Base-by-base conservation (phyloP, 1,140 invertebrate genomes). In the Macrobrachium rosenbergii region DNA sequence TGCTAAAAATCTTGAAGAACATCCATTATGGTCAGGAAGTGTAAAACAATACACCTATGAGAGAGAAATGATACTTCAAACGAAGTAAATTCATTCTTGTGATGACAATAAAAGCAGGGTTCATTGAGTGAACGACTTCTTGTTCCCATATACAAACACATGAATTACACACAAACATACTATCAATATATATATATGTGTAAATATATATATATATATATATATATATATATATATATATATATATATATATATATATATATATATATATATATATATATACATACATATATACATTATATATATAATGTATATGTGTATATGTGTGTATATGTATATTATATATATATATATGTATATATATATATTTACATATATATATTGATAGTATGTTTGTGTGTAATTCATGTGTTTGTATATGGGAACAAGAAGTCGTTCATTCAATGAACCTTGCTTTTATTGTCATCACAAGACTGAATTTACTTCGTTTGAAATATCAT, bases 231-330 rank as follows among this genome's bases (percentile, higher is more conserved):
- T 67, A n/a, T n/a, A 28, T 21, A 23, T 72, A 43, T 43, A 72
- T 72, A 72, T 72, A 43, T 17, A 72, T 72, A n/a, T 72, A 72
- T 72, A 52, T 52, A 43, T 72, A 43, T 28, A 23, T 72, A 28
- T 17, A 43, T 72, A 43, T 43, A 72, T 72, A 28, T 72, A 17
- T n/a, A 72, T 72, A 17, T n/a, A n/a, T 72, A 23, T 28, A 23
- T 72, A 23, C 21, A 28, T 28, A 72, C 5, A 72, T 72, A 72
- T 72, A 28, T 37, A 72, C 0, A 72, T 64, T 0, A 6, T 72
- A 72, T 72, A 72, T 72, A 21, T 72, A 7, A 16, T 19, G 5
- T 69, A 69, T 6, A 69, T 69, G 5, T 8, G 37, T 23, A 72
- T n/a, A n/a, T 17, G 23, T 72, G 7, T 17, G 23, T 28, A 72